Conservation (phyloP, 2,797 vertebrate species). For the Falco concolor region DNA sequence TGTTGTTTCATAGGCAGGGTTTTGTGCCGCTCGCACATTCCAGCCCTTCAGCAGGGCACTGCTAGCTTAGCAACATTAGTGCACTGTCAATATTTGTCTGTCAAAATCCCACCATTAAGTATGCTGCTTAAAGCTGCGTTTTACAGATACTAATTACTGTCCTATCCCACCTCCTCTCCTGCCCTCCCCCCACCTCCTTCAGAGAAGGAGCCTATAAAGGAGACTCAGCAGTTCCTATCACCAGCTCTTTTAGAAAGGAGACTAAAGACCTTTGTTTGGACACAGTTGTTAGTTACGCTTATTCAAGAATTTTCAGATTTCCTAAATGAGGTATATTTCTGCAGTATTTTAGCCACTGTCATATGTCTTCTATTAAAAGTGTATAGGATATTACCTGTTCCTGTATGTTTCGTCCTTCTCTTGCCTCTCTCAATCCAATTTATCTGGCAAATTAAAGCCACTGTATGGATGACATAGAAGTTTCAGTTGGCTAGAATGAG, state of each 20-base stretch:
- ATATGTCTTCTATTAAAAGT: neutral
- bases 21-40: neutral
- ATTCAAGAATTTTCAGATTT: neutral
- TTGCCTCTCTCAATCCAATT: neutral
- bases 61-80: neutral
- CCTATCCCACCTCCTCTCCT: neutral
- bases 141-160: neutral
- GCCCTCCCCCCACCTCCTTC: neutral
- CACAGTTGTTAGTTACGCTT: neutral
- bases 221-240: neutral
- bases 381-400: neutral
- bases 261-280: neutral
- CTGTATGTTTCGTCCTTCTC: neutral
- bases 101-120: neutral
- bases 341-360: neutral
- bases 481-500: neutral
- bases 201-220: neutral
- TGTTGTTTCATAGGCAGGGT: neutral
- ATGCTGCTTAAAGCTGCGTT: neutral
- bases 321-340: neutral
- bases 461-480: neutral
- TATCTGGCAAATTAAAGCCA: neutral
- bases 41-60: neutral
- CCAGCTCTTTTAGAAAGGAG: neutral
- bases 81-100: neutral